Conservation (phyloP, 2,888 invertebrate genomes). For the Drosophila quinaria region DNA sequence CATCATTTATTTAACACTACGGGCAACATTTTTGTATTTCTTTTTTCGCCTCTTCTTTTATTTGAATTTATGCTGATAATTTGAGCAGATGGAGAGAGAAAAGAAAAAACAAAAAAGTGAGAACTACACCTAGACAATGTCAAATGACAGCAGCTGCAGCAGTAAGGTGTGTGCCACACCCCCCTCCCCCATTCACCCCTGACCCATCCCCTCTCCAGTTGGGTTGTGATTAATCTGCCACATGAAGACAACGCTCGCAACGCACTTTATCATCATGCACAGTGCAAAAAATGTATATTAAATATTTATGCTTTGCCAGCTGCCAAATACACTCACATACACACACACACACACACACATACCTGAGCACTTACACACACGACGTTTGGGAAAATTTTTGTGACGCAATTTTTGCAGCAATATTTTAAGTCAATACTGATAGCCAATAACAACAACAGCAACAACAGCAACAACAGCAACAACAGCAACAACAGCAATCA, state of each 20-base stretch:
- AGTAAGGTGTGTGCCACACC: conserved; percentile 41
- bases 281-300: conserved; percentile 59
- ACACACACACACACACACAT: not conserved
- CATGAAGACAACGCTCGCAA: conserved; percentile 54
- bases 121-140: conserved; percentile 49
- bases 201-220: conserved; percentile 13
- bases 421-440: conserved; percentile 71
- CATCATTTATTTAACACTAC: conserved; percentile 78
- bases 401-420: conserved; percentile 61
- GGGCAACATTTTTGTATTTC: conserved; percentile 47
- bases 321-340: conserved; percentile 25
- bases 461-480: not conserved
- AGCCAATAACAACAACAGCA: conserved; percentile 38
- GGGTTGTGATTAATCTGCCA: conserved; percentile 75
- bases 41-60: conserved; percentile 41
- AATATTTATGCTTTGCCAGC: conserved; percentile 67
- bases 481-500: not conserved
- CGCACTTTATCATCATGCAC: conserved; percentile 70
- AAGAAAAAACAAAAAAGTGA: not conserved
- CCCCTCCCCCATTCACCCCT: not conserved
- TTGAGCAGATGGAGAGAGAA: conserved; percentile 43
- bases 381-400: conserved; percentile 31
- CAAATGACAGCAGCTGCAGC: conserved; percentile 52
- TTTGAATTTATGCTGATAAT: conserved; percentile 81
- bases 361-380: not conserved